These are phyloP conservation scores for Clunio marinus DNA, from an alignment of 2,888 invertebrate species.

Conservation along the genomic window DNA sequence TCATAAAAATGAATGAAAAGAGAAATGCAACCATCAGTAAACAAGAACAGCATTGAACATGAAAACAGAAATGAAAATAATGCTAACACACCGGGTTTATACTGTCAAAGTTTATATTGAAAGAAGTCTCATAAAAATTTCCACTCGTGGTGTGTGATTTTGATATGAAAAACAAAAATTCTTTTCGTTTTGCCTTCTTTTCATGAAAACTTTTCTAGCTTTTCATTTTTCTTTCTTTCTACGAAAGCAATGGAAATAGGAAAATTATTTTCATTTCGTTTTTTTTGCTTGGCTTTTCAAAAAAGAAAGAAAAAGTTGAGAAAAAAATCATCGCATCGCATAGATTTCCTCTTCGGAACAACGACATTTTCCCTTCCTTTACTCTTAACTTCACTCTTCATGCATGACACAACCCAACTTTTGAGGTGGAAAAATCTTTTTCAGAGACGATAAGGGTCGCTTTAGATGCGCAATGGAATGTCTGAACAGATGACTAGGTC, in stretches of 20 bases:
- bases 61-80: neutral
- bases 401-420: conserved; percentile 6
- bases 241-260: neutral
- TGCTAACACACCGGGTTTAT: neutral
- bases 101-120: too few species aligned
- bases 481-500: conserved; percentile 4
- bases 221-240: too few species aligned
- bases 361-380: neutral
- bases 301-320: too few species aligned
- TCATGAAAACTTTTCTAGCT: conserved; percentile 16
- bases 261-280: neutral
- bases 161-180: conserved; percentile 12
- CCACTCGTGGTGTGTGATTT: conserved; percentile 5
- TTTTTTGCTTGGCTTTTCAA: conserved; percentile 3
- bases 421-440: conserved; percentile 24
- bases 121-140: conserved; percentile 7
- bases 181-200: neutral
- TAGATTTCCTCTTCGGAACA: neutral
- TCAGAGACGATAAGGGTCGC: too few species aligned
- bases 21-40: conserved; percentile 38
- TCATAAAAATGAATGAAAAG: conserved; percentile 34
- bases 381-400: neutral
- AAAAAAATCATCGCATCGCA: conserved; percentile 6
- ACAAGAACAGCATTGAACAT: neutral
- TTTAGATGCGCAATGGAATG: neutral